Base-by-base conservation (phyloP, 2,888 invertebrate species). In the Ichneumon xanthorius region DNA sequence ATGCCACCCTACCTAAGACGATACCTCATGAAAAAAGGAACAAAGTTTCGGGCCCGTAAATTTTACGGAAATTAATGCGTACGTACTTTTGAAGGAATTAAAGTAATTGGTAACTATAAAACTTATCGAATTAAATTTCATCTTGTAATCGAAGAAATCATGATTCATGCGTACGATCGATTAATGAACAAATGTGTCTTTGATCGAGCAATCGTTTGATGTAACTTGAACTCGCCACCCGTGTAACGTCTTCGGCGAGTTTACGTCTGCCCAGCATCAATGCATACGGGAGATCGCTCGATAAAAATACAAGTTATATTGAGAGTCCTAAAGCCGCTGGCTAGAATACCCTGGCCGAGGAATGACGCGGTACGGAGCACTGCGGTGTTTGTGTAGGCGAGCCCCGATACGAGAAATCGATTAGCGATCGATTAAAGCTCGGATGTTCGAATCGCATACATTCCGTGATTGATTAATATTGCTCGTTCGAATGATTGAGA, bases 401-500 rank as follows among this genome's bases (percentile, higher is more conserved):
- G 26, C 26, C 26, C 26, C 77, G 68, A 70, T 78, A 80, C 80
- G 76, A 77, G 72, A 58, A 80, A 80, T 70, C 80, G 76, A 84
- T 84, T 40, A 63, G 11, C 19, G 48, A 81, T 78, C 63, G 45
- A 77, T 80, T 76, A 68, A 67, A 48, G 22, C 30, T 55, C 58
- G 40, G 58, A 65, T 61, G 22, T 65, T 82, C 75, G 65, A 65
- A 45, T 26, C 33, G 55, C 14, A 4, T 9, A 68, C 58, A 48
- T 70, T 79, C 30, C 50, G 61, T 6, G 48, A 53, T 68, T 55
- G 61, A 63, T 61, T 63, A 30, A 75, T 16, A 33, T 30, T 30
- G 33, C 48, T 19, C 33, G 26, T 45, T 58, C 40, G 37, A 53
- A 26, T 45, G 70, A 70, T 61, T 16, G 58, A 63, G 26, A 37